Evolutionary conservation across 2,797 vertebrate species (phyloP), one percentile per base, ranked within the genome.

Genomic region (Kryptopterus vitreolus): DNA sequence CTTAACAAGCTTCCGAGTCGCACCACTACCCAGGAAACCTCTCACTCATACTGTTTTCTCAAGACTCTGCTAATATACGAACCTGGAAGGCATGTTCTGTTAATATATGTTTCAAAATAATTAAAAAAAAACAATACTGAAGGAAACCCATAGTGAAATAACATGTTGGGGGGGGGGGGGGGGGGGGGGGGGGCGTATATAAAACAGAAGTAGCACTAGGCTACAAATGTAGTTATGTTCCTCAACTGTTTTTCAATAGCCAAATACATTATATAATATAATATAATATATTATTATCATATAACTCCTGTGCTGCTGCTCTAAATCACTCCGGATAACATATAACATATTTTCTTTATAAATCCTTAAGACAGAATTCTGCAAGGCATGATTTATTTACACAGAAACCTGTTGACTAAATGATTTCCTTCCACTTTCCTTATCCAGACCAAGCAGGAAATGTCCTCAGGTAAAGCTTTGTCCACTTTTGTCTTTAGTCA

Each of bases 371-470:
- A 84, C 72, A 87, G 46, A 78, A 76, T 65, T 38, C 88, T 63
- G 84, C 76, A 73, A 73, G 53, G 80, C 57, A 76, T 87, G 83
- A 89, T 87, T 84, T 87, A 87, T 85, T 81, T 81, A 72, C 53
- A 72, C 84, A 80, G 81, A 79, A 80, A 72, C 46, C 38, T 57
- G 81, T 82, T 81, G 66, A 79, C 83, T 81, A 85, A 82, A 83
- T 75, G 4, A 74, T 81, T 50, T 79, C 70, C 80, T 81, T 89
- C 80, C 86, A 77, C 75, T 80, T 69, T 77, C 55, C 75, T 62
- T 74, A 69, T 75, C 80, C 61, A 83, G 77, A 76, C 43, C 66
- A 77, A 69, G 72, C 70, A 86, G 66, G 38, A 13, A 73, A 76
- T 80, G 43, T 63, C 69, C 59, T 68, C 33, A 77, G 13, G 61